A percentile compares a stretch with the other conserved stretches of the same genome.
Evolutionary conservation across 1,140 invertebrate species (phyloP).

Genomic region (Matsumurasca onukii): DNA sequence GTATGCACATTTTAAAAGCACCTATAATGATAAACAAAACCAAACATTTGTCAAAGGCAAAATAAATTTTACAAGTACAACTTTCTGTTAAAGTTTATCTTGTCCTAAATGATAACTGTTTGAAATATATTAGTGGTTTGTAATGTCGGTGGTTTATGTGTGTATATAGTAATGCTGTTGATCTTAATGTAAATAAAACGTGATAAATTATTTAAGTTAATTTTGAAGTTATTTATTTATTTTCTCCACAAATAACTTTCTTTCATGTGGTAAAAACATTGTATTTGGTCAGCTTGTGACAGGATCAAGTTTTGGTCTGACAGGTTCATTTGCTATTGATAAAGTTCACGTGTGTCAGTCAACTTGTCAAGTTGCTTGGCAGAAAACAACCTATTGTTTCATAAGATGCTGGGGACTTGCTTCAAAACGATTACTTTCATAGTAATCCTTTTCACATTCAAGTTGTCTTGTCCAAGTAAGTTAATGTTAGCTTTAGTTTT

Average conservation of each 20-base stretch:
- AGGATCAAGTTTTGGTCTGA: background rate
- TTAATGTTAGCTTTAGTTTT: too few species aligned
- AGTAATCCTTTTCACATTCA: too few species aligned
- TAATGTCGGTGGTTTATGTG: conserved; percentile 12
- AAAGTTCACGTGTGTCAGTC: too few species aligned
- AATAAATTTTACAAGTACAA: too few species aligned
- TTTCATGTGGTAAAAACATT: background rate
- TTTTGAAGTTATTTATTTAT: background rate
- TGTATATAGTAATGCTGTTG: conserved; percentile 21
- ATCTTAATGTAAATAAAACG: conserved; percentile 13
- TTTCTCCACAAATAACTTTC: background rate
- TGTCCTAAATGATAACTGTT: background rate
- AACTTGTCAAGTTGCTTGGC: too few species aligned
- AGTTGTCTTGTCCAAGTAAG: too few species aligned
- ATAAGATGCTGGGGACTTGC: too few species aligned
- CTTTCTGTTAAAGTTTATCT: background rate
- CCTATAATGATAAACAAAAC: too few species aligned
- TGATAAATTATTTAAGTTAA: conserved; percentile 23
- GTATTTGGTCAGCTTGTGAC: background rate
- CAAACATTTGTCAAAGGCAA: background rate
- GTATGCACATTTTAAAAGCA: too few species aligned
- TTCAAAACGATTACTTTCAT: too few species aligned
- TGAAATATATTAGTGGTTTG: background rate
- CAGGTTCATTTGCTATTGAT: background rate
- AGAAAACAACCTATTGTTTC: too few species aligned